Base-by-base conservation (phyloP, 1,140 invertebrate genomes). In the Euwallacea similis region DNA sequence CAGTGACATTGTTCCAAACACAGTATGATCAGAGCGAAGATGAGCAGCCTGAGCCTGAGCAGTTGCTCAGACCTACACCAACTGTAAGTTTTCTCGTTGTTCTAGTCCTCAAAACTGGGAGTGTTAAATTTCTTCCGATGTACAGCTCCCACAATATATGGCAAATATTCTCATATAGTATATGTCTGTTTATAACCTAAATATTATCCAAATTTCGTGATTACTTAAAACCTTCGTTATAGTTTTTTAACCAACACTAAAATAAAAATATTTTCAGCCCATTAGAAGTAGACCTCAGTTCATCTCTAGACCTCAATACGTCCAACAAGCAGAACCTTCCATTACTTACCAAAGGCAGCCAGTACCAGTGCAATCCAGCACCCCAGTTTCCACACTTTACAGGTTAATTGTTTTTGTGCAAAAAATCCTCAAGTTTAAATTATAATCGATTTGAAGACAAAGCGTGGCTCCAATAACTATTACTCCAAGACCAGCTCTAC, bases 1-100 rank as follows among this genome's bases (percentile, higher is more conserved):
- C 87, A 3, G 88, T 88, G 0, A 88, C 87, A 2, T 85, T 87
- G 71, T 90, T 87, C 85, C 88, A 90, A 77, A 87, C 86, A 59
- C 85, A 86, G 67, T 90, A 89, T 73, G 85, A 86, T 56, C 85
- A 86, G 71, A 80, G 83, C 15, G 83, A 86, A 56, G 84, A 84
- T 4, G 87, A 88, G 74, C 86, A 88, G 71, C 83, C 87, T 59
- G 84, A 85, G 72, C 81, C 82, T 44, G 84, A 87, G 75, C 87
- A 88, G 47, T 84, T 87, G 64, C 79, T 86, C 6, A 82, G 78
- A 60, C 81, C 71, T 33, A 73, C 71, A 7, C 72, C 74, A 42
- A 61, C 69, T 43, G 74, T 75, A 69, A 71, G 64, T 62, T 2
- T 50, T 50, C 0, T 50, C 0, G 46, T 2, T 50, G 21, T 33